Evolutionary conservation across 2,888 invertebrate species (phyloP), one percentile per base, ranked within the genome.

Genomic region (Drosophila buzzatii): DNA sequence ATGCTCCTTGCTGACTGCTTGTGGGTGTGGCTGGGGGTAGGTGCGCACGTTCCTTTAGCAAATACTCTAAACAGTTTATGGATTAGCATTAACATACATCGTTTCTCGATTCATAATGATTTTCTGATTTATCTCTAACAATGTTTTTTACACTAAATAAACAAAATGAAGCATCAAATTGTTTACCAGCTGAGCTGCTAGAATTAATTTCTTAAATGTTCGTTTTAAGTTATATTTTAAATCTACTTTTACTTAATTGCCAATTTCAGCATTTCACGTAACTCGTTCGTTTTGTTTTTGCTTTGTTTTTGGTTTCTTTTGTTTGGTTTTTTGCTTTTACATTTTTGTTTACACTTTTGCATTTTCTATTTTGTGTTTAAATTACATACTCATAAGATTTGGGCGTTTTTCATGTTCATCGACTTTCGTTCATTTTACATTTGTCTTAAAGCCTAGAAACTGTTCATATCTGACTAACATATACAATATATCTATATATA

Each of bases 381-480:
- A 82, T 87, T 90, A 87, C 86, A 88, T 90, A 84, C 90, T 92
- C 92, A 92, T 92, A 92, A 92, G 92, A 92, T 91, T 92, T 92
- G 92, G 92, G 92, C 92, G 91, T 92, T 87, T 53, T 91, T 91
- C 88, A 84, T 91, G 89, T 83, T 83, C 74, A 71, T 85, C 81
- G 76, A 78, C 77, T 76, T 72, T 72, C 79, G 66, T 76, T 81
- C 75, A 82, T 76, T 89, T 86, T 84, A 88, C 82, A 84, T 60
- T 80, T 80, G 73, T 71, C 77, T 85, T 81, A 76, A 31, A 57
- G 9, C 45, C 79, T 79, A 82, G 20, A 37, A 76, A 59, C 33
- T 59, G 66, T 61, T 59, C 55, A 23, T 27, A 49, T 63, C 37
- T 51, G 52, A 56, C 63, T 64, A 66, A 66, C 57, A 42, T 62